Base-by-base conservation (phyloP, 1,140 invertebrate species). In the Cotesia glomerata region DNA sequence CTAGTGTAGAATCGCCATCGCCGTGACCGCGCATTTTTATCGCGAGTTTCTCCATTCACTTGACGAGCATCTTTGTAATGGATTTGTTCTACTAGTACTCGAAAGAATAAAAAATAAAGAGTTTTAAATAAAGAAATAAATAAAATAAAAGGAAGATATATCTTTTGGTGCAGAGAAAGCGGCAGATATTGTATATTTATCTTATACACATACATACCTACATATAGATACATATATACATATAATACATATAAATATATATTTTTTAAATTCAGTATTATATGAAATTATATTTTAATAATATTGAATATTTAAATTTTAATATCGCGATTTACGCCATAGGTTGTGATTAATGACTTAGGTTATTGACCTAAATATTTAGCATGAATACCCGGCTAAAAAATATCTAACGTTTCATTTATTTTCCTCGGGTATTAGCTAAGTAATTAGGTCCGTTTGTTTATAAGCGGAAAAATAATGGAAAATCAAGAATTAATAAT, bases 291-390 rank as follows among this genome's bases (percentile, higher is more conserved):
- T 54, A 51, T 51, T 66, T 72, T 59, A 18, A 59, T 59, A 26
- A 18, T 59, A 59, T 11, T 26, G 14, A 59, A 11, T 59, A 26
- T 11, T 59, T 39, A 39, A 39, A 39, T 39, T 39, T 39, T 39
- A 39, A 39, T 11, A 32, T 26, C 14, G 18, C 7, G 9, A 59
- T 59, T 26, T 59, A 59, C 26, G 58, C 65, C 18, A 54, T 72
- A 66, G 65, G 56, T 66, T 32, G 49, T 45, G 49, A 71, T 70
- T 70, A 34, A 76, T 71, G 72, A 49, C 69, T 56, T 74, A 75
- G 81, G 80, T 82, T 83, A 80, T 72, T 63, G 66, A 72, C 39
- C 39, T 39, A 39, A 39, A 39, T 39, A 39, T 39, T 39, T 39
- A 8, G 7, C 11, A 8, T 39, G 11, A 39, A 39, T 39, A 39